Conservation (phyloP, 1,140 invertebrate species). For the Chionoecetes opilio region DNA sequence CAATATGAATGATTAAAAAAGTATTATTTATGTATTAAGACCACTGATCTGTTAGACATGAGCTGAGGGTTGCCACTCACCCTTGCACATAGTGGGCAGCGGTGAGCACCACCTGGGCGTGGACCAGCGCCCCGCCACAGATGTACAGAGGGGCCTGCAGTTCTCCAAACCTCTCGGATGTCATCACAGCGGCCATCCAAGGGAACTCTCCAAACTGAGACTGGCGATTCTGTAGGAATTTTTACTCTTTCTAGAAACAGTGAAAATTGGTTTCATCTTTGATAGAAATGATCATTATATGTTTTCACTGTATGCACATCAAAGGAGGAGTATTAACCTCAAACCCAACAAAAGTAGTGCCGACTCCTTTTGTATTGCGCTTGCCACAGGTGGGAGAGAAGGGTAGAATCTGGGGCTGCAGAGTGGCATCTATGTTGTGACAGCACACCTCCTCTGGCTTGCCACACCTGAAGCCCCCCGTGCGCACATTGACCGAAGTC, state of each 20-base stretch:
- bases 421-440: not conserved
- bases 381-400: not conserved
- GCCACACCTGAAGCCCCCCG: not conserved
- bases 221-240: conserved; percentile 63
- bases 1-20: no score
- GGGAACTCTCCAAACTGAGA: conserved; percentile 81
- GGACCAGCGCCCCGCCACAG: conserved; percentile 91
- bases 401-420: not conserved
- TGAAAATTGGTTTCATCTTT: not conserved
- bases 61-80: conserved; percentile 71
- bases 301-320: not conserved
- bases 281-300: not conserved
- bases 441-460: conserved; percentile 48
- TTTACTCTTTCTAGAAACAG: not conserved
- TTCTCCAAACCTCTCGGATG: not conserved
- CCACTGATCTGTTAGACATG: not conserved
- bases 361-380: conserved; percentile 13
- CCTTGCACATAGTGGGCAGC: conserved; percentile 88
- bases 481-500: conserved; percentile 5
- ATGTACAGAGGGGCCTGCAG: conserved; percentile 33
- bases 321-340: not conserved
- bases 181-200: conserved; percentile 86
- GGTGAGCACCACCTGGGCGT: conserved; percentile 88
- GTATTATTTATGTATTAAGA: not conserved
- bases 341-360: conserved; percentile 31